These are phyloP conservation scores for Drosophila subquinaria DNA, from an alignment of 2,888 invertebrate species.

Conservation along the genomic window DNA sequence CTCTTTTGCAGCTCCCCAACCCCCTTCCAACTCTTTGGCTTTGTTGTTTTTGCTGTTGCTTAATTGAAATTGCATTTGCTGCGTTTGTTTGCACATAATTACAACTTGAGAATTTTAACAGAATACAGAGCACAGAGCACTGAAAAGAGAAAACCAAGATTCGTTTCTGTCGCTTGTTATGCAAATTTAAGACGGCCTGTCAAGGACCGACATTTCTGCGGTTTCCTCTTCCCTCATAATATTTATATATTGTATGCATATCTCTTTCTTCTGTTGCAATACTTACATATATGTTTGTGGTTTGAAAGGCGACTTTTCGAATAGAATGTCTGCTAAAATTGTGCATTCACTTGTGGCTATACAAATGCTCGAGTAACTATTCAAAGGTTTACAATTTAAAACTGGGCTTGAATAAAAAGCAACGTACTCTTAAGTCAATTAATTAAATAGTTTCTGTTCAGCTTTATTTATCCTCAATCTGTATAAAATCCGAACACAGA, in stretches of 20 bases:
- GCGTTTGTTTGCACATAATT: slow-evolving; percentile 77
- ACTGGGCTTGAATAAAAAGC: not conserved
- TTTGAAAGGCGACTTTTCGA: not conserved
- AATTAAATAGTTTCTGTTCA: not conserved
- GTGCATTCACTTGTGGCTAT: slow-evolving; percentile 3
- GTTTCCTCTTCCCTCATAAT: slow-evolving; percentile 29
- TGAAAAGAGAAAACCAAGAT: slow-evolving; percentile 29
- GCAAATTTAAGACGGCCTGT: slow-evolving; percentile 49
- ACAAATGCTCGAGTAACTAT: not conserved
- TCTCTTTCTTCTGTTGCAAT: slow-evolving; percentile 1
- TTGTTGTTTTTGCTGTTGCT: slow-evolving; percentile 39
- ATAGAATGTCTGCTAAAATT: slow-evolving; percentile 2
- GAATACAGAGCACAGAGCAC: slow-evolving; percentile 9
- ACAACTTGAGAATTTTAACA: slow-evolving; percentile 48
- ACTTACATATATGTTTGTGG: not conserved
- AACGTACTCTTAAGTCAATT: not conserved
- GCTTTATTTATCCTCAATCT: not conserved
- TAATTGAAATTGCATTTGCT: slow-evolving; percentile 77
- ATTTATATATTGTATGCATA: slow-evolving; percentile 13
- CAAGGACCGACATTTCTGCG: slow-evolving; percentile 39
- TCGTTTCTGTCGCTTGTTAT: slow-evolving; percentile 53
- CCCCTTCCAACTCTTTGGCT: not conserved
- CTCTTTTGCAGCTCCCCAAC: not conserved
- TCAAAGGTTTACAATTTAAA: not conserved
- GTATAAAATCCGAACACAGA: no score